Evolutionary conservation across 2,797 vertebrate species (phyloP), one percentile per base, ranked within the genome.

Genomic region (Helostoma temminkii): DNA sequence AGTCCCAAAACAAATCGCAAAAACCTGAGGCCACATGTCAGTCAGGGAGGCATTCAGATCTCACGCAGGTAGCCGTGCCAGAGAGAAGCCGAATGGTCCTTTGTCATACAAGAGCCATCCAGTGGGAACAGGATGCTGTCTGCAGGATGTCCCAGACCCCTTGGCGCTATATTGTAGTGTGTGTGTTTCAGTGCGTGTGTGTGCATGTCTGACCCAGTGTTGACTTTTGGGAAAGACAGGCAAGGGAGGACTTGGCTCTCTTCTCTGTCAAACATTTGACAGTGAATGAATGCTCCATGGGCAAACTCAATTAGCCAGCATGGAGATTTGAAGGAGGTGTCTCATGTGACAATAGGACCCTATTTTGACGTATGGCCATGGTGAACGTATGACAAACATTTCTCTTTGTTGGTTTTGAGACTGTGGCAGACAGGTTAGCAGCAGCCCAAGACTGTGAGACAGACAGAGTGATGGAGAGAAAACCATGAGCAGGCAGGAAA

Each of bases 101-200:
- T 89, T 89, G 88, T 93, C 91, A 92, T 85, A 93, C 84, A 89
- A 89, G 88, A 86, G 85, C 87, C 88, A 91, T 92, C 93, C 80
- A 92, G 81, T 49, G 74, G 84, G 86, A 92, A 92, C 91, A 91
- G 91, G 92, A 94, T 90, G 93, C 90, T 87, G 90, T 89, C 89
- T 89, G 90, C 88, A 71, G 85, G 83, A 89, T 76, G 85, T 89
- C 91, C 91, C 86, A 91, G 90, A 91, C 88, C 87, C 82, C 90
- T 90, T 24, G 86, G 88, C 89, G 86, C 90, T 90, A 82, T 43
- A 84, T 90, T 90, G 84, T 90, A 43, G 72, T 81, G 83, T 80
- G 74, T 80, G 81, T 80, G 82, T 80, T 81, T 85, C 28, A 69
- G 71, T 82, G 80, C 67, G 28, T 80, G 82, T 83, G 67, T 56